phyloP scores from a whole-genome alignment of 2,113 vertebrate genomes.

The Hydrochoerus hydrochaeris region DNA sequence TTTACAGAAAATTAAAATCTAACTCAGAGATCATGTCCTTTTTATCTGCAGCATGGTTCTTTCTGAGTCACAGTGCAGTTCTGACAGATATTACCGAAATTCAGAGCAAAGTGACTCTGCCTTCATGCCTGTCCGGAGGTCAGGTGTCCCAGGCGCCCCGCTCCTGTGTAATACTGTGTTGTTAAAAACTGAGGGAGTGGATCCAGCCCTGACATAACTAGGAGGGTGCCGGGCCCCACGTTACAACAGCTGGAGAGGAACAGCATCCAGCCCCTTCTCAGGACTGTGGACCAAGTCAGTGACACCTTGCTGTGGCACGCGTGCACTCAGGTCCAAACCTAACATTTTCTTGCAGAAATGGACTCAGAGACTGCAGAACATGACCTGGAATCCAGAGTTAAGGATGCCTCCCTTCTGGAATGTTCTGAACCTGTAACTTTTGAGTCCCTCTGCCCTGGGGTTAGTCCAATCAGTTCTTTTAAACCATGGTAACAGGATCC shows the following conservation, averaged over 20 bases:
- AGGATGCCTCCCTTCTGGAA: fast-evolving
- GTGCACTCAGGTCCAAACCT: neutral
- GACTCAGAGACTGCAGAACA: neutral
- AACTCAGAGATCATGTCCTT: neutral
- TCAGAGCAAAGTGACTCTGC: neutral
- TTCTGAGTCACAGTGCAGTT: neutral
- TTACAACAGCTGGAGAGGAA: too few relatives aligned
- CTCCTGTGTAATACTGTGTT: neutral
- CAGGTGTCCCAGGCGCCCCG: neutral
- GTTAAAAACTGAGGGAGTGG: fast-evolving
- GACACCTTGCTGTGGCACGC: fast-evolving
- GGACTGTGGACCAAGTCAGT: fast-evolving
- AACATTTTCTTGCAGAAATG: neutral
- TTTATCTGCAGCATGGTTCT: neutral
- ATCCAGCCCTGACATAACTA: neutral
- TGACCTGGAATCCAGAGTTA: neutral
- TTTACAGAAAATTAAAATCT: neutral
- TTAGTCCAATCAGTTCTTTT: neutral
- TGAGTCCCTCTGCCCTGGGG: neutral
- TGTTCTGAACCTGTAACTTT: neutral
- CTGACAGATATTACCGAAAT: neutral
- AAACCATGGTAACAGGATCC: constrained; percentile 68
- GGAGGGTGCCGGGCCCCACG: fast-evolving
- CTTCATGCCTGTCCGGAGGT: neutral
- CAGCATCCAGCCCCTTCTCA: fast-evolving